These are phyloP conservation scores for Epinephelus coioides DNA, from an alignment of 2,797 vertebrate genomes.

Conservation along the genomic window DNA sequence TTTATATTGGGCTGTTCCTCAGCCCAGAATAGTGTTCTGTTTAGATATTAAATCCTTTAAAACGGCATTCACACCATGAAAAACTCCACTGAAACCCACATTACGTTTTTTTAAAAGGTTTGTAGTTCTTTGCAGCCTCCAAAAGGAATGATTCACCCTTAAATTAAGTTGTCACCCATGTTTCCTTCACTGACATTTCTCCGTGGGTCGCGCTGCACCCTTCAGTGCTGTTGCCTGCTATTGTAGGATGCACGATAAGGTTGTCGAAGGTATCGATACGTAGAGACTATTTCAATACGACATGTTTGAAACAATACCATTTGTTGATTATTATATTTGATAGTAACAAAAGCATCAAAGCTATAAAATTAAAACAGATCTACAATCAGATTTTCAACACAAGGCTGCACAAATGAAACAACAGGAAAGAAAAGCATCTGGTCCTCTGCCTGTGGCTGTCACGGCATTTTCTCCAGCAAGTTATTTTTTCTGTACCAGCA, in stretches of 20 bases:
- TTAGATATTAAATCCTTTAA: conserved; percentile 24
- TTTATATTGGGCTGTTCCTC: conserved; percentile 7
- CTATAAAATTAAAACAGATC: too few species aligned
- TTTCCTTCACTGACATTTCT: conserved; percentile 15
- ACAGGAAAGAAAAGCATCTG: too few species aligned
- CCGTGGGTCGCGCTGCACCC: neutral
- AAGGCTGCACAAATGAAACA: too few species aligned
- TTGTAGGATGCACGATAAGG: conserved; percentile 2
- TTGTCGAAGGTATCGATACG: too few species aligned
- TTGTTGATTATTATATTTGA: too few species aligned
- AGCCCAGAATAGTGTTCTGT: conserved; percentile 19
- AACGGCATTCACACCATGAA: conserved; percentile 26
- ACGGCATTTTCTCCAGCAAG: too few species aligned
- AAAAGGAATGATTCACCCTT: conserved; percentile 1
- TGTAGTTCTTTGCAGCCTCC: conserved; percentile 28
- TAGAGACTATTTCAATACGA: too few species aligned
- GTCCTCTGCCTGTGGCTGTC: too few species aligned
- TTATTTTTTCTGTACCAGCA: too few species aligned
- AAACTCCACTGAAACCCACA: conserved; percentile 26
- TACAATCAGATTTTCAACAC: too few species aligned
- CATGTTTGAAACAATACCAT: too few species aligned
- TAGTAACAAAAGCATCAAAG: too few species aligned
- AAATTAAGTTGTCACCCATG: neutral
- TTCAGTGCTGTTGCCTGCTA: neutral
- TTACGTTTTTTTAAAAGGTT: neutral